phyloP scores from a whole-genome alignment of 2,888 invertebrate genomes.

The Bursaphelenchus okinawaensis region DNA sequence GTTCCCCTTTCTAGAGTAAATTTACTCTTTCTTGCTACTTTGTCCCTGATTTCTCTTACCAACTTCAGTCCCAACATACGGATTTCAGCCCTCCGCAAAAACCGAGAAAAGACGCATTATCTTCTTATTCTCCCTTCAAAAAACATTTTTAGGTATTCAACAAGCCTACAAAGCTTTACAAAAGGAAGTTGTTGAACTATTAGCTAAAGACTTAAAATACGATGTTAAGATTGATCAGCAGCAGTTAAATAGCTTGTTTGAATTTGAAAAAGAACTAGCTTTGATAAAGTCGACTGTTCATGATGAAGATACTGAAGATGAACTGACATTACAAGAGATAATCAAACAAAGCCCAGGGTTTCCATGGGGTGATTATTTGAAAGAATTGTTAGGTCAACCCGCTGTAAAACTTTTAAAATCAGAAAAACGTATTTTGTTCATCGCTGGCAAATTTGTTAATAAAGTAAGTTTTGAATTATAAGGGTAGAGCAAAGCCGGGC shows the following conservation, averaged over 20 bases:
- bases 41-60: slow-evolving; percentile 10
- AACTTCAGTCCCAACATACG: no score
- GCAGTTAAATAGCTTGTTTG: slow-evolving; percentile 18
- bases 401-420: no score
- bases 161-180: slow-evolving; percentile 21
- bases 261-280: slow-evolving; percentile 18
- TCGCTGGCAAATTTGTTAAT: no score
- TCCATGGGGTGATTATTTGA: slow-evolving; percentile 19
- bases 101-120: no score
- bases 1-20: no score
- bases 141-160: no score
- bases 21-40: no score
- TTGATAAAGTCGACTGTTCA: not conserved
- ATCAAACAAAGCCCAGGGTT: slow-evolving; percentile 16
- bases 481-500: no score
- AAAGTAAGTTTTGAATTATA: no score
- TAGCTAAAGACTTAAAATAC: slow-evolving; percentile 17
- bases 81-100: no score
- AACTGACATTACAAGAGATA: slow-evolving; percentile 14
- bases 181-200: slow-evolving; percentile 2
- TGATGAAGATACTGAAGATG: slow-evolving; percentile 5
- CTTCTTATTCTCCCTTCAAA: no score
- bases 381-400: slow-evolving; percentile 8
- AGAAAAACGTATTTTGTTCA: slow-evolving; percentile 8
- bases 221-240: slow-evolving; percentile 4